Conservation (phyloP, 2,888 invertebrate genomes). For the Chromoteleia sp. region DNA sequence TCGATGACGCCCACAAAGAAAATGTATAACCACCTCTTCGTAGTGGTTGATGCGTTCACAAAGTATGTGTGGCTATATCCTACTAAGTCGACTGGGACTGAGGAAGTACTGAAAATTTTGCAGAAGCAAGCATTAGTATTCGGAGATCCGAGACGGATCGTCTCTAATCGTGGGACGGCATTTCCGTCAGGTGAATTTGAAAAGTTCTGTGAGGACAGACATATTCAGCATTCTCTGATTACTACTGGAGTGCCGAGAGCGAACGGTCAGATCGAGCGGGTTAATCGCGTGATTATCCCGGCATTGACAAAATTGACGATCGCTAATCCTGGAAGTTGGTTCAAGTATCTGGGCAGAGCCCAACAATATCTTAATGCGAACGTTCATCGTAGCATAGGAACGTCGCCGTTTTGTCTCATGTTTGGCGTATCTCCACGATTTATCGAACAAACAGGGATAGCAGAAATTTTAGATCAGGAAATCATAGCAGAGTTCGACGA, state of each 20-base stretch:
- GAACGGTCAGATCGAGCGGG: not conserved
- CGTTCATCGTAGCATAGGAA: not conserved
- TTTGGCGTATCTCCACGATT: not conserved
- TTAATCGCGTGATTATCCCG: not conserved
- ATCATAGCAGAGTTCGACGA: not conserved
- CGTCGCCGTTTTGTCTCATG: not conserved
- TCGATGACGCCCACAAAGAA: conserved; percentile 4
- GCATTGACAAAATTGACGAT: not conserved
- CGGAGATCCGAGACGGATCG: no score
- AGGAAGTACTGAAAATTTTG: not conserved
- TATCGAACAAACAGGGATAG: not conserved
- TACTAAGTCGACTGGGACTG: not conserved
- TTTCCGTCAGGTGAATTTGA: no score
- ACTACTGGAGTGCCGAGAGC: not conserved
- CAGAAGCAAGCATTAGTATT: not conserved
- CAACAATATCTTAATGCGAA: not conserved
- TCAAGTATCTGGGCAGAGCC: not conserved
- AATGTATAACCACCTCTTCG: not conserved
- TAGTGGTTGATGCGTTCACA: not conserved
- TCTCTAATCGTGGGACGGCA: no score
- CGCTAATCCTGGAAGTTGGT: no score
- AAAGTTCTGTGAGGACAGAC: not conserved
- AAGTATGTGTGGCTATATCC: not conserved
- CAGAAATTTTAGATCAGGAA: not conserved
- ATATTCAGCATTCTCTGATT: not conserved